phyloP scores from a whole-genome alignment of 1,140 invertebrate species.

The Mactra quadrangularis region DNA sequence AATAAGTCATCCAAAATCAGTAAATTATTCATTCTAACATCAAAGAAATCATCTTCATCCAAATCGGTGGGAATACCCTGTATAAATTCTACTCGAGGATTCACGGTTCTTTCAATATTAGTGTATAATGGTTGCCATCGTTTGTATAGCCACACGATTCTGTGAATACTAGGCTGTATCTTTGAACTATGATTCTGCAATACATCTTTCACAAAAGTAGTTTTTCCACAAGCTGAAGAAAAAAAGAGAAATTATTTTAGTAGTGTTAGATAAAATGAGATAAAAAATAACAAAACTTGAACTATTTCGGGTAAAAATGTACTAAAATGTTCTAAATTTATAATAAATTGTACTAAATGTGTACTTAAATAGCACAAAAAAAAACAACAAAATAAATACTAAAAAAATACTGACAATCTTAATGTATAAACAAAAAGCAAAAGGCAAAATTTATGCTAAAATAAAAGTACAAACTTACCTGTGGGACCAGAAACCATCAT shows the following conservation, averaged over 20 bases:
- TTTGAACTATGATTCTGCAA: conserved; percentile 8
- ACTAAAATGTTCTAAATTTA: neutral
- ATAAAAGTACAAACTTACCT: no score
- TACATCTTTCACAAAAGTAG: conserved; percentile 1
- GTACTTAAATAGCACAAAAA: no score
- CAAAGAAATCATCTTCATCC: conserved; percentile 20
- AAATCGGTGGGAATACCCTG: conserved; percentile 33
- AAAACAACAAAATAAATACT: no score
- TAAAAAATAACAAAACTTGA: conserved; percentile 1
- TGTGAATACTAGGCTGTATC: conserved; percentile 11
- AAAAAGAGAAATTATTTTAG: neutral
- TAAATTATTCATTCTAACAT: conserved; percentile 37
- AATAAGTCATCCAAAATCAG: conserved; percentile 12
- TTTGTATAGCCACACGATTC: conserved; percentile 51
- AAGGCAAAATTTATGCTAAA: no score
- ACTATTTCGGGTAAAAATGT: neutral
- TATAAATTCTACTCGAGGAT: conserved; percentile 17
- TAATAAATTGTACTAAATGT: no score
- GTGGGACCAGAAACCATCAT: no score
- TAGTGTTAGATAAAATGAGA: no score
- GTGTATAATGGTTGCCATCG: conserved; percentile 47
- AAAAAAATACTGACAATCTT: no score
- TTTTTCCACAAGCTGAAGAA: conserved; percentile 33
- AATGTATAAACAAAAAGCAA: no score
- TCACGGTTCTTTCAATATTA: conserved; percentile 6